A percentile compares a stretch with the other conserved stretches of the same genome.
phyloP scores from a whole-genome alignment of 1,140 invertebrate genomes.

The Lanistes nyassanus region DNA sequence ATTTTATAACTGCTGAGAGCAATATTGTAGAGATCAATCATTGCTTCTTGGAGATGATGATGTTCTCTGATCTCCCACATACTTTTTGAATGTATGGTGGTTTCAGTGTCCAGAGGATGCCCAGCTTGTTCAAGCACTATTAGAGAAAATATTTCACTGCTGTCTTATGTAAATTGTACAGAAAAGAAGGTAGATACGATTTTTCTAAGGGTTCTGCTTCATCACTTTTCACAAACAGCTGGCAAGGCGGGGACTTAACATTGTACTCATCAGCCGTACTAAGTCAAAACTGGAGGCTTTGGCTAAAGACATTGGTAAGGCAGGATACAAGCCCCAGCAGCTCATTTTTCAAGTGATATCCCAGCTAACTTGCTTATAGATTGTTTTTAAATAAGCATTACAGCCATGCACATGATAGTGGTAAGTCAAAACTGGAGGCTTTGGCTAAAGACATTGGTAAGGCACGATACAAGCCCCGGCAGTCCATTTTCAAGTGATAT shows the following conservation, averaged over 20 bases:
- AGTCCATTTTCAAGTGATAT: neutral
- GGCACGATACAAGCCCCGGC: conserved; percentile 20
- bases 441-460: conserved; percentile 85
- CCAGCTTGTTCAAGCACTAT: too few relatives aligned
- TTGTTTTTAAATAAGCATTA: too few relatives aligned
- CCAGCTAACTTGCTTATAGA: neutral
- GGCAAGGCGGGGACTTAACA: conserved; percentile 83
- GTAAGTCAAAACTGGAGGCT: conserved; percentile 80
- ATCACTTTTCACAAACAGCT: conserved; percentile 69
- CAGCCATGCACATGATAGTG: too few relatives aligned
- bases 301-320: conserved; percentile 82
- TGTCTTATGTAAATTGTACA: too few relatives aligned
- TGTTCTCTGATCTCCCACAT: too few relatives aligned
- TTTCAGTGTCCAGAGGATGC: too few relatives aligned
- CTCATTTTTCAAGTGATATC: neutral
- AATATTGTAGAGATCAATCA: too few relatives aligned
- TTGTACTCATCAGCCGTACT: conserved; percentile 90
- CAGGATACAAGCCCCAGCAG: neutral
- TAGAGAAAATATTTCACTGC: too few relatives aligned
- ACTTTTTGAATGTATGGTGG: too few relatives aligned
- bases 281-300: conserved; percentile 83
- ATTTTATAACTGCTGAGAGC: too few relatives aligned
- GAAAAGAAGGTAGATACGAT: neutral
- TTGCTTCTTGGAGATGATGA: too few relatives aligned
- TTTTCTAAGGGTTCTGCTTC: too few relatives aligned